Conservation (phyloP, 1,140 invertebrate genomes). For the Lepidurus couesii region DNA sequence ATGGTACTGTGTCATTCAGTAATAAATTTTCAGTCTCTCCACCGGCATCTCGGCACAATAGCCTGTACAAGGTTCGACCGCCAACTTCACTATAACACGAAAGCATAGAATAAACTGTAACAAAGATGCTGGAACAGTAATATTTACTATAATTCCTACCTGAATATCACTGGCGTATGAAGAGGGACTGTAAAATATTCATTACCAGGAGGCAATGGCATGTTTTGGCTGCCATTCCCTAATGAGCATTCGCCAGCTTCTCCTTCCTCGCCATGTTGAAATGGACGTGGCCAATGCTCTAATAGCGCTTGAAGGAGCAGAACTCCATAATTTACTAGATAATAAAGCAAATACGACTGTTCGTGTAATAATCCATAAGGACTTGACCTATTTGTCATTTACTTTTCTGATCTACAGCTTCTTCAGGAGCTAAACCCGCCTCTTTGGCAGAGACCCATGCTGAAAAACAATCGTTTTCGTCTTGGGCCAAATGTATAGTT, state of each 20-base stretch:
- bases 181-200: conserved; percentile 85
- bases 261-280: conserved; percentile 56
- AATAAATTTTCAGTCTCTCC: conserved; percentile 92
- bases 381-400: conserved; percentile 34
- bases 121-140: too few relatives aligned
- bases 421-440: conserved; percentile 70
- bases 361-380: not conserved
- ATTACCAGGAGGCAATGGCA: conserved; percentile 57
- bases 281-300: conserved; percentile 83
- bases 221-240: conserved; percentile 42
- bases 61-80: conserved; percentile 82
- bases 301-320: conserved; percentile 87
- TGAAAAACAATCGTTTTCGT: conserved; percentile 95
- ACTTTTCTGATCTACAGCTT: conserved; percentile 81
- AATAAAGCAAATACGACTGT: conserved; percentile 24
- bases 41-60: conserved; percentile 85
- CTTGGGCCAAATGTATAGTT: conserved; percentile 91
- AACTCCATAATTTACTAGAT: conserved; percentile 89
- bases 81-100: conserved; percentile 75
- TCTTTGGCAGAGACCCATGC: conserved; percentile 98
- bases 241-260: conserved; percentile 47
- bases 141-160: conserved; percentile 50
- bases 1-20: conserved; percentile 88
- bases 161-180: conserved; percentile 95
- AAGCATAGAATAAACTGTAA: not conserved